Conservation (phyloP, 2,888 invertebrate species). For the Strigamia transsilvanica region DNA sequence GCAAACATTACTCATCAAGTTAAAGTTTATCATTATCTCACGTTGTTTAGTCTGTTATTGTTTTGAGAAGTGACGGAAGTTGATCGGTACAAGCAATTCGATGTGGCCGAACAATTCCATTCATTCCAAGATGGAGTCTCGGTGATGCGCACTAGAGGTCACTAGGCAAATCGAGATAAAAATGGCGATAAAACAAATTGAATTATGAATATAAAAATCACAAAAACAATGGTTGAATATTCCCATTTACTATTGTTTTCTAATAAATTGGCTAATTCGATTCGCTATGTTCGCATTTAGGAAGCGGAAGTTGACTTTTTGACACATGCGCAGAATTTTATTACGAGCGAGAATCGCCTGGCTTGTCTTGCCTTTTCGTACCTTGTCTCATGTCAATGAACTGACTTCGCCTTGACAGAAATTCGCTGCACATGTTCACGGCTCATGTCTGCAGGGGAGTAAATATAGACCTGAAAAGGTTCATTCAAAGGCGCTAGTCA, state of each 20-base stretch:
- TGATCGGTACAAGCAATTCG: conserved; percentile 1
- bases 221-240: background rate
- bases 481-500: background rate
- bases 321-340: conserved; percentile 45
- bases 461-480: background rate
- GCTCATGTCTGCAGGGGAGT: background rate
- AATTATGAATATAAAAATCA: background rate
- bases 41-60: background rate
- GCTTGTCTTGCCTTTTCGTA: background rate
- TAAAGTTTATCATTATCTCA: background rate
- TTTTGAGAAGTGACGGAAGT: conserved; percentile 19
- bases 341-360: background rate
- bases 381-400: conserved; percentile 2
- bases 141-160: conserved; percentile 32
- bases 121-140: conserved; percentile 33
- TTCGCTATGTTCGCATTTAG: conserved; percentile 6
- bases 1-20: no score
- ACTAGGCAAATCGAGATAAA: conserved; percentile 40
- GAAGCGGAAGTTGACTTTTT: conserved; percentile 45
- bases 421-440: conserved; percentile 5
- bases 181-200: background rate
- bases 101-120: background rate
- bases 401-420: conserved; percentile 42
- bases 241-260: background rate
- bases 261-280: conserved; percentile 15